Conservation (phyloP, 1,140 invertebrate genomes). For the Hestina assimilis region DNA sequence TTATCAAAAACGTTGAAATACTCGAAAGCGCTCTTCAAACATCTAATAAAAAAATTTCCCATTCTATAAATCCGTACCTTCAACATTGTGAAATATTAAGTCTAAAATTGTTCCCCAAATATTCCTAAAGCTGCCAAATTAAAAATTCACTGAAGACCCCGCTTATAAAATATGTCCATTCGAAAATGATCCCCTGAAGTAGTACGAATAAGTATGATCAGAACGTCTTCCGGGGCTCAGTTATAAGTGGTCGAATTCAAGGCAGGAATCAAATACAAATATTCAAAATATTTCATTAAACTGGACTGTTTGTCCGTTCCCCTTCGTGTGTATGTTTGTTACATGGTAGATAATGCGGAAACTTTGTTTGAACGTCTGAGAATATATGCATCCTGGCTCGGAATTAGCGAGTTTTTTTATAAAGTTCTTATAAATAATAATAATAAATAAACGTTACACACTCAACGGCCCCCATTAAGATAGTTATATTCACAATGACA, state of each 20-base stretch:
- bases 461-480: no score
- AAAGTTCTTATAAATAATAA: no score
- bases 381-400: slow-evolving; percentile 2
- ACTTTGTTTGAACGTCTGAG: slow-evolving; percentile 15
- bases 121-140: slow-evolving; percentile 55
- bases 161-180: slow-evolving; percentile 33
- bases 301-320: slow-evolving; percentile 46
- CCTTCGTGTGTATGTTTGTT: slow-evolving; percentile 38
- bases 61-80: slow-evolving; percentile 32
- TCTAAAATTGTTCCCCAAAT: slow-evolving; percentile 58
- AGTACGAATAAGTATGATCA: slow-evolving; percentile 1
- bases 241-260: slow-evolving; percentile 32
- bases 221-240: slow-evolving; percentile 21
- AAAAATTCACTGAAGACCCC: slow-evolving; percentile 47
- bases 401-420: neutral
- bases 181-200: slow-evolving; percentile 32
- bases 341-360: slow-evolving; percentile 23
- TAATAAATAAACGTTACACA: no score
- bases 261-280: slow-evolving; percentile 60
- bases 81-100: slow-evolving; percentile 49
- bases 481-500: no score
- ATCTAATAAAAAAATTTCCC: slow-evolving; percentile 32
- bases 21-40: slow-evolving; percentile 18
- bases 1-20: no score
- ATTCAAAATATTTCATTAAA: slow-evolving; percentile 70